Percentiles rank a stretch among this genome's conserved stretches.
Conservation (phyloP, 2,113 vertebrate species). For the Pomatostomus ruficeps region DNA sequence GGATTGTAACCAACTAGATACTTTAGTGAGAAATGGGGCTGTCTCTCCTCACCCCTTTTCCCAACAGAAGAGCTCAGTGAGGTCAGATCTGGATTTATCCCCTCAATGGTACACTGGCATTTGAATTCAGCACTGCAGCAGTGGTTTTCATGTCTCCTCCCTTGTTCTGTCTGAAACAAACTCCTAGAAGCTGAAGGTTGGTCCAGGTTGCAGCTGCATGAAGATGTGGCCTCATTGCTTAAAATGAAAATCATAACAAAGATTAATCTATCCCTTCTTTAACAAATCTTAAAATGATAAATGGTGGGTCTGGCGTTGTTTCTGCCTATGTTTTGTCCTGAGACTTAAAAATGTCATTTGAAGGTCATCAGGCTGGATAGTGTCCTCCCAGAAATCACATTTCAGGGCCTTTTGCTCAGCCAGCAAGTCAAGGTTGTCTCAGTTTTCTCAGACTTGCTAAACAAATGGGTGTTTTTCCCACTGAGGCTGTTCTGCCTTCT, state of each 20-base stretch:
- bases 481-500: neutral
- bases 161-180: neutral
- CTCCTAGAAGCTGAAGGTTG: neutral
- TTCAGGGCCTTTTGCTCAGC: neutral
- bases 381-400: neutral
- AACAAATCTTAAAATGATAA: neutral
- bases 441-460: neutral
- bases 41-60: neutral
- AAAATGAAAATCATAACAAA: neutral
- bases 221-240: neutral
- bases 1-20: neutral
- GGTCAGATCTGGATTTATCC: neutral
- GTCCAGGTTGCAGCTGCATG: neutral
- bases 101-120: neutral
- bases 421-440: neutral
- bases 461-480: neutral
- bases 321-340: neutral
- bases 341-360: neutral
- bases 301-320: neutral
- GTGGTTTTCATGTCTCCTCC: neutral
- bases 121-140: neutral
- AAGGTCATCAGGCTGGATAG: neutral
- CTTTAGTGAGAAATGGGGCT: neutral
- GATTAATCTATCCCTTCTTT: neutral
- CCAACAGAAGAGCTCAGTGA: neutral